Conservation (phyloP, 2,113 vertebrate genomes). For the Cephalopholis sonnerati region DNA sequence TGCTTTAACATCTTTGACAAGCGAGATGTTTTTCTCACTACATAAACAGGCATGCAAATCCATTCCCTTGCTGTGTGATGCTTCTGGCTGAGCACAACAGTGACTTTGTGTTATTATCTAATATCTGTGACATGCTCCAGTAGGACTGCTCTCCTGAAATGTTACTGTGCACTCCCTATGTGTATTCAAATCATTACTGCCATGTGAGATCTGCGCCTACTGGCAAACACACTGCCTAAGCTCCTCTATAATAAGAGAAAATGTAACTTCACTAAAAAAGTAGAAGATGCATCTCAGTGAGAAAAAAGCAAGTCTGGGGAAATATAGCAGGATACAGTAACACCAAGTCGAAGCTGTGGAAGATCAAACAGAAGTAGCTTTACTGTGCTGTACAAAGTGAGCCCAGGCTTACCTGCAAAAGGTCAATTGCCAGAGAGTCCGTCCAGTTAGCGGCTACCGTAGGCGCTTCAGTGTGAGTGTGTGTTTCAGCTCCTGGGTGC, state of each 20-base stretch:
- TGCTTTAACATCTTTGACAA: conserved; percentile 3
- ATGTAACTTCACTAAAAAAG: not conserved
- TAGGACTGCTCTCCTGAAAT: not conserved
- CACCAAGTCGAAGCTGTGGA: not conserved
- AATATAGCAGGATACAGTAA: not conserved
- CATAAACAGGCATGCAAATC: not conserved
- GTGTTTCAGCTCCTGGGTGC: conserved; percentile 81
- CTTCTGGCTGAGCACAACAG: conserved; percentile 27
- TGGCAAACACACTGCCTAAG: not conserved
- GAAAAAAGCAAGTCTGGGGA: not conserved
- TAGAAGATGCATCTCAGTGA: not conserved
- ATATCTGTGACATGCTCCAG: conserved; percentile 30
- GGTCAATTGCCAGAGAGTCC: conserved; percentile 90
- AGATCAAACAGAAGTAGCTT: not conserved
- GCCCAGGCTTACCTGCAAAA: conserved; percentile 84
- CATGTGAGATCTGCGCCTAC: conserved; percentile 7
- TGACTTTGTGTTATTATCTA: conserved; percentile 29
- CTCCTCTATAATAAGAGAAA: not conserved
- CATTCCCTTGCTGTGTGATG: not conserved
- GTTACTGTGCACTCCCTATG: not conserved
- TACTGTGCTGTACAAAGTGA: not conserved
- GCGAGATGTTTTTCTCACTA: conserved; percentile 4
- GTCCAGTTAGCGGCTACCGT: conserved; percentile 87
- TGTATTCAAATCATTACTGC: not conserved
- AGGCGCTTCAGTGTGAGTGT: conserved; percentile 84